These are phyloP conservation scores for Channa striata DNA, from an alignment of 2,797 vertebrate species.

Conservation along the genomic window DNA sequence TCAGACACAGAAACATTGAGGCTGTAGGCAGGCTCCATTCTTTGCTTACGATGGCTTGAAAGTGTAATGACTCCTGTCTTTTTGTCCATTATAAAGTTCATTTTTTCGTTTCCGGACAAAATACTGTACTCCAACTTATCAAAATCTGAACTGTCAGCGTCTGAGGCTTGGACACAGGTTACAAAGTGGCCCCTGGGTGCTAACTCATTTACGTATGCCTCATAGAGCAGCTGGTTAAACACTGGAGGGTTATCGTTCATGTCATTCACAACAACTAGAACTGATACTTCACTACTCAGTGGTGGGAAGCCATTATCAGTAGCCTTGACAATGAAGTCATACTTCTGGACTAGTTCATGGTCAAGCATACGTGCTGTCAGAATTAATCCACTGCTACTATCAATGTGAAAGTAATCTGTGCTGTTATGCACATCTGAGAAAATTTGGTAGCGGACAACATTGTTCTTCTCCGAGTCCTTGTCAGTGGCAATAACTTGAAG, in stretches of 20 bases:
- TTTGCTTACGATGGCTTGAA: conserved; percentile 90
- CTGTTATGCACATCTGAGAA: conserved; percentile 92
- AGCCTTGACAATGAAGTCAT: conserved; percentile 91
- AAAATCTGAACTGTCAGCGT: conserved; percentile 93
- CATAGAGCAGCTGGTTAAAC: conserved; percentile 97
- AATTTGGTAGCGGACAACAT: conserved; percentile 92
- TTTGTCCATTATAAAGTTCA: conserved; percentile 92
- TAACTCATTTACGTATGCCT: conserved; percentile 94
- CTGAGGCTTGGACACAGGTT: conserved; percentile 95
- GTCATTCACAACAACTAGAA: conserved; percentile 91
- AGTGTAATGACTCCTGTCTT: conserved; percentile 90
- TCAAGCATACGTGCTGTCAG: conserved; percentile 95
- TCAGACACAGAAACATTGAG: conserved; percentile 97
- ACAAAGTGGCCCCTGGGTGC: conserved; percentile 95
- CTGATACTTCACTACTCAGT: conserved; percentile 90
- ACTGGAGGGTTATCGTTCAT: conserved; percentile 96
- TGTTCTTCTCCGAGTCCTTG: conserved; percentile 93
- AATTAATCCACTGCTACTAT: conserved; percentile 95
- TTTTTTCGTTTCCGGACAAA: conserved; percentile 94
- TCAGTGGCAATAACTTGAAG: conserved; percentile 92
- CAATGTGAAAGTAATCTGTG: conserved; percentile 97
- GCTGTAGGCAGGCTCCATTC: conserved; percentile 92
- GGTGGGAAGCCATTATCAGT: conserved; percentile 95
- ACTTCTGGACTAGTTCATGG: conserved; percentile 90
- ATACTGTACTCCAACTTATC: conserved; percentile 94